Evolutionary conservation across 2,888 invertebrate genomes (phyloP), one percentile per base, ranked within the genome.

Genomic region (Dioctria rufipes): DNA sequence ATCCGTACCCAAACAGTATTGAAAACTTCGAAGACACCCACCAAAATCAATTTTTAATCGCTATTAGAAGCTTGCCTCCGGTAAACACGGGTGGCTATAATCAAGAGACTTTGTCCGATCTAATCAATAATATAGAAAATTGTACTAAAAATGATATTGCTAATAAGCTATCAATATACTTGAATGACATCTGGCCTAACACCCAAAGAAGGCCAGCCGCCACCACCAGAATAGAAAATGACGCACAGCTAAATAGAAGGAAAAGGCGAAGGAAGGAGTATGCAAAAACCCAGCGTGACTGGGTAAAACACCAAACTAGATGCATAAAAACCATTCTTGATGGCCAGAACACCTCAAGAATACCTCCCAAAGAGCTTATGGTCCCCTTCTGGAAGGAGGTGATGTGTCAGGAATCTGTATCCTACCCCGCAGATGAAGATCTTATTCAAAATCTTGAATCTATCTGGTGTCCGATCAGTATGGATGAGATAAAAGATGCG

Each of bases 331-430:
- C 51, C 1, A 71, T 71, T 25, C 11, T 71, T 1, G 54, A 71
- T 5, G 69, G 69, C 1, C 11, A 5, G 4, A 3, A 3, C 25
- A 1, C 9, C 1, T 42, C 43, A 2, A 37, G n/a, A 49, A 11
- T 46, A 0, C 67, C 67, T 1, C 3, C n/a, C 1, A 6, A 25
- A 49, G 8, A 49, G 1, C 9, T 51, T 0, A 71, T 71, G 51
- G 69, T 51, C 25, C 69, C 69, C 0, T 71, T 37, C 13, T 71
- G 69, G 69, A 71, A 37, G 39, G 54, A 6, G n/a, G 25, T 71
- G 4, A 5, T 71, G 11, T 51, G 51, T 9, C 9, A 3, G 54
- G 69, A 51, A 8, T 9, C 6, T 11, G 11, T 11, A 5, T 5
- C 11, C 3, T 54, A 5, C 6, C 54, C 54, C n/a, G 3, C 11